Conservation (phyloP, 2,797 vertebrate genomes). For the Hemitrygon akajei region DNA sequence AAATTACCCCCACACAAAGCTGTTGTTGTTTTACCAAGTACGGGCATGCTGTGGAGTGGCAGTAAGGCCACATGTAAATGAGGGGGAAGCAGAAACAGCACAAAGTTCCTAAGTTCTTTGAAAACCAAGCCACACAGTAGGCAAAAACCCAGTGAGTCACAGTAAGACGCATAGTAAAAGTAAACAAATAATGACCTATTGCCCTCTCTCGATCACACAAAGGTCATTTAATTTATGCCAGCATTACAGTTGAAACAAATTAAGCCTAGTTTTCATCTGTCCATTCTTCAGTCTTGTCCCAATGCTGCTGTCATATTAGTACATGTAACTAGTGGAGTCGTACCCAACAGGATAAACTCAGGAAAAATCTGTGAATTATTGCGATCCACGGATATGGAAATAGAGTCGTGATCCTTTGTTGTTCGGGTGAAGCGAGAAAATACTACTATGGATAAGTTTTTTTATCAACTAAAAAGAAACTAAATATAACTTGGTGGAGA, state of each 20-base stretch:
- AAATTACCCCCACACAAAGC: neutral
- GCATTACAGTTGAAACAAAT: neutral
- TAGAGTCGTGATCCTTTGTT: neutral
- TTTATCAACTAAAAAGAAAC: neutral
- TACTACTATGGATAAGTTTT: neutral
- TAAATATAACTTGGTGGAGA: too few species aligned
- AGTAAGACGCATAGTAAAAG: neutral
- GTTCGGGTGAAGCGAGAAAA: neutral
- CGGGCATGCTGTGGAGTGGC: neutral
- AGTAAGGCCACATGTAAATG: slow-evolving; percentile 9
- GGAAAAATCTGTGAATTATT: neutral
- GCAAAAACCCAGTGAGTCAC: neutral
- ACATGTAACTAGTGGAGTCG: neutral
- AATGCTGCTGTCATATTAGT: neutral
- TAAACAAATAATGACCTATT: neutral
- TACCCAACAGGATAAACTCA: neutral
- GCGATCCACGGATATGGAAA: neutral
- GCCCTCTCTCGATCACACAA: neutral
- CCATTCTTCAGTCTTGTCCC: neutral
- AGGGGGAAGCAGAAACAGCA: neutral
- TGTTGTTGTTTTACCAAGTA: slow-evolving; percentile 8
- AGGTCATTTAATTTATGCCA: neutral
- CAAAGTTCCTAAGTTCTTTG: neutral
- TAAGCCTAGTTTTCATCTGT: neutral
- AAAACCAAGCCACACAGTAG: neutral